Percentiles rank a stretch among this genome's conserved stretches.
Evolutionary conservation across 2,797 vertebrate genomes (phyloP).

Genomic region (Limosa lapponica): DNA sequence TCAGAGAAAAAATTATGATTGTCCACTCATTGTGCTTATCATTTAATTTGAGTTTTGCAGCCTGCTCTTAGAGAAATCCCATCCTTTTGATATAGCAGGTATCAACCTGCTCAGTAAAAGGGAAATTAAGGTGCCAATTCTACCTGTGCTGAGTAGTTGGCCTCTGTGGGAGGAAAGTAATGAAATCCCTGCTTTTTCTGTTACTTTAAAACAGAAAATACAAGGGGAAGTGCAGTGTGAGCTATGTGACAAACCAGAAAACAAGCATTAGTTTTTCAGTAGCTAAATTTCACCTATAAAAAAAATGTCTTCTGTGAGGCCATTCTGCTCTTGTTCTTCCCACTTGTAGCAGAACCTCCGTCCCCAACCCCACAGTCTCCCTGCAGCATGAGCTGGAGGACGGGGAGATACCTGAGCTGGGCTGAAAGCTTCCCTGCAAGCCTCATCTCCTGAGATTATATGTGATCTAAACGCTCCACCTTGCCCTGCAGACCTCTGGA

Average conservation of each 20-base stretch:
- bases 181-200: background rate
- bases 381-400: background rate
- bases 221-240: background rate
- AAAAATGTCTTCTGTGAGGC: rapidly evolving
- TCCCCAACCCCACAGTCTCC: rapidly evolving
- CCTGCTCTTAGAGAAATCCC: background rate
- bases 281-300: background rate
- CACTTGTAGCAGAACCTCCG: rapidly evolving
- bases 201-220: background rate
- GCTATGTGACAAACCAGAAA: background rate
- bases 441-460: background rate
- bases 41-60: background rate
- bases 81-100: background rate
- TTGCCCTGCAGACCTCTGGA: background rate
- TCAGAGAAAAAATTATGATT: background rate
- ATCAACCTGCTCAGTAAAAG: background rate
- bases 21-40: background rate
- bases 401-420: background rate
- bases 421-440: background rate
- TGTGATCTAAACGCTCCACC: rapidly evolving
- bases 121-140: slow-evolving; percentile 24
- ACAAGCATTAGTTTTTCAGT: background rate
- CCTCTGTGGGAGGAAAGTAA: slow-evolving; percentile 29
- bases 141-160: background rate
- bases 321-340: background rate